Evolutionary conservation across 1,140 invertebrate genomes (phyloP).

Genomic region (Pseudobourletiella spinata): DNA sequence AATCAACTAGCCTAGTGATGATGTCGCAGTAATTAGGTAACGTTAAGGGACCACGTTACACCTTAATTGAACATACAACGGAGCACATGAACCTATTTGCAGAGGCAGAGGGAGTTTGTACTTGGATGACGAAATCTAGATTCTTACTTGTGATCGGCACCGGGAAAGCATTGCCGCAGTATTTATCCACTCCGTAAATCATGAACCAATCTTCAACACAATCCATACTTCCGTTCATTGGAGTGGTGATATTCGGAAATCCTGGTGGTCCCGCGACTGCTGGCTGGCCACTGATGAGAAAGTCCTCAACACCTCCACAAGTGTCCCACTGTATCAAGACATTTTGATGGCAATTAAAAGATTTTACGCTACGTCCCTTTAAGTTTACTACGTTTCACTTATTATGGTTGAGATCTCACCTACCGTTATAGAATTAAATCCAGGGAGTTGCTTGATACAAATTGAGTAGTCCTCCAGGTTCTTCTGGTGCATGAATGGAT

Average conservation of each 20-base stretch:
- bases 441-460: slow-evolving; percentile 3
- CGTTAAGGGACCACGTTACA: too few species aligned
- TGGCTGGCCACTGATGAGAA: slow-evolving; percentile 13
- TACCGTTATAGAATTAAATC: slow-evolving; percentile 26
- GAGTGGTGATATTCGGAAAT: neutral
- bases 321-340: slow-evolving; percentile 21
- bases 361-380: too few species aligned
- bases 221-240: neutral
- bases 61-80: too few species aligned
- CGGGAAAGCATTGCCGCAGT: slow-evolving; percentile 19
- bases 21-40: too few species aligned
- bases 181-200: slow-evolving; percentile 21
- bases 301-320: slow-evolving; percentile 13
- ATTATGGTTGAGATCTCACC: neutral
- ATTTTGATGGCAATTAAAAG: too few species aligned
- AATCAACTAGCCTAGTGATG: too few species aligned
- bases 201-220: slow-evolving; percentile 19
- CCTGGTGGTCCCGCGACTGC: neutral
- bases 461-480: slow-evolving; percentile 26
- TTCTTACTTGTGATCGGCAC: slow-evolving; percentile 8
- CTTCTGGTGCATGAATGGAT: slow-evolving; percentile 5
- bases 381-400: too few species aligned
- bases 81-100: too few species aligned
- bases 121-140: too few species aligned
- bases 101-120: too few species aligned